These are phyloP conservation scores for Etheostoma nigrum DNA, from an alignment of 2,797 vertebrate genomes.

Conservation along the genomic window DNA sequence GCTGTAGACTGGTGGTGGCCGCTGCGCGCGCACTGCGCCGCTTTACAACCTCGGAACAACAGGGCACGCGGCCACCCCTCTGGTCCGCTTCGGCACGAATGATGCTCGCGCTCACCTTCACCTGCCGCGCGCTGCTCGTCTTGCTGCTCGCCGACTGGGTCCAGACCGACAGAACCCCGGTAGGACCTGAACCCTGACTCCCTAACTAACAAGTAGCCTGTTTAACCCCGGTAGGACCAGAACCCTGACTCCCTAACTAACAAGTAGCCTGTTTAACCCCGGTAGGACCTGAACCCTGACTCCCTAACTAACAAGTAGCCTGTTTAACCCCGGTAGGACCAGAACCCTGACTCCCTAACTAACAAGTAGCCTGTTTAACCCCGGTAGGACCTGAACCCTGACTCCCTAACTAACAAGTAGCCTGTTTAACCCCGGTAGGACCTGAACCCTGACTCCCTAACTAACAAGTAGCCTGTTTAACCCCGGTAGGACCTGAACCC, in stretches of 20 bases:
- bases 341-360: neutral
- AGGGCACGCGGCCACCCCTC: conserved; percentile 31
- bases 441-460: too few relatives aligned
- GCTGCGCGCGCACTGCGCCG: conserved; percentile 12
- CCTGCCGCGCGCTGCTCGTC: conserved; percentile 64
- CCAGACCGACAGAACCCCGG: conserved; percentile 57
- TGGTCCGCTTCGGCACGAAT: conserved; percentile 22
- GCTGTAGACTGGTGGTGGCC: neutral
- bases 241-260: neutral
- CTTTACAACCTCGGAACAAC: neutral
- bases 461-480: neutral
- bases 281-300: conserved; percentile 46
- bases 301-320: neutral
- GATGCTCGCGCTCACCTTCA: conserved; percentile 65
- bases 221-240: conserved; percentile 54
- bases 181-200: conserved; percentile 26
- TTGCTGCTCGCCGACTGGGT: conserved; percentile 45
- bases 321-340: conserved; percentile 56
- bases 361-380: neutral
- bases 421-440: conserved; percentile 54
- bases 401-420: neutral
- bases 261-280: conserved; percentile 4
- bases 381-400: conserved; percentile 50
- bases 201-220: neutral
- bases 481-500: conserved; percentile 52